Conservation (phyloP, 2,888 invertebrate species). For the Galeruca laticollis region DNA sequence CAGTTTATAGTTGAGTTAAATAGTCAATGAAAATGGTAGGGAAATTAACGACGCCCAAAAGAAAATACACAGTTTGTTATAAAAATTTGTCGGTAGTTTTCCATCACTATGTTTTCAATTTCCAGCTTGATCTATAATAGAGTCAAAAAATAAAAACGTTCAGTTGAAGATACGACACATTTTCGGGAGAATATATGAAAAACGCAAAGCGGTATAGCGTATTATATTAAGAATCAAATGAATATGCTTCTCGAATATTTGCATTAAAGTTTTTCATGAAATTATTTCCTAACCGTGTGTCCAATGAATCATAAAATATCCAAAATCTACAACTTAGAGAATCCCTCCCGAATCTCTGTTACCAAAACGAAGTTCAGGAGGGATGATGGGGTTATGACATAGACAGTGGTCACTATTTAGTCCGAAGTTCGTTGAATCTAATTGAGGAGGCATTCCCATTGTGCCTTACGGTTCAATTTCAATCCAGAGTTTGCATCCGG, state of each 20-base stretch:
- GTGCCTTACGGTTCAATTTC: conserved; percentile 38
- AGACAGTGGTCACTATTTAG: conserved; percentile 46
- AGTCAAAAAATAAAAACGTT: no score
- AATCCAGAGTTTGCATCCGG: conserved; percentile 36
- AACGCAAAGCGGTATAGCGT: not conserved
- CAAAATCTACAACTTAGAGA: not conserved
- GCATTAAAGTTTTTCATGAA: not conserved
- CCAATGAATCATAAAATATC: not conserved
- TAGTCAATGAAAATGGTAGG: no score
- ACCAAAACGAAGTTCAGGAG: conserved; percentile 1
- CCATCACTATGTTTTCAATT: no score
- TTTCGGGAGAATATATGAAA: not conserved
- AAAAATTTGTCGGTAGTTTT: no score
- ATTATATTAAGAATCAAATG: no score
- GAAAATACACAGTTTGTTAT: no score
- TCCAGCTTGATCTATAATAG: no score
- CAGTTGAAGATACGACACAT: no score
- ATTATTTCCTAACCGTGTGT: not conserved
- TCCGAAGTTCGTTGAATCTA: conserved; percentile 48
- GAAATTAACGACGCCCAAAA: no score
- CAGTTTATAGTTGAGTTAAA: no score
- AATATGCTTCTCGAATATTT: not conserved
- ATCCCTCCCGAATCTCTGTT: not conserved
- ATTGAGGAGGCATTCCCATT: conserved; percentile 53
- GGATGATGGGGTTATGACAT: conserved; percentile 17